A percentile compares a stretch with the other conserved stretches of the same genome.
Evolutionary conservation across 2,888 invertebrate species (phyloP).

Genomic region (Cantharis nigra): DNA sequence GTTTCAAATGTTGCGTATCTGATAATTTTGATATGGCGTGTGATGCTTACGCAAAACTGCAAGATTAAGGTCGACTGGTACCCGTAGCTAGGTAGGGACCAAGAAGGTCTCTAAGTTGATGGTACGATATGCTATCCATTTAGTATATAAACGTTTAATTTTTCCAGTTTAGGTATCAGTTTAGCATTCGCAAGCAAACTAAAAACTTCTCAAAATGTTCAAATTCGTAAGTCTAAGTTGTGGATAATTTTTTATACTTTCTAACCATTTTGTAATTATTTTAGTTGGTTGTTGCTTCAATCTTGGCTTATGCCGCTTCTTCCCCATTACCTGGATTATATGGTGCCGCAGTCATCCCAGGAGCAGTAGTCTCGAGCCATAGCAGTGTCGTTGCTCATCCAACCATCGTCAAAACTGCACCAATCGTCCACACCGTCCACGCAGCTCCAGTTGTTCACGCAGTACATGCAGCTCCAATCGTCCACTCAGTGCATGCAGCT

Average conservation of each 20-base stretch:
- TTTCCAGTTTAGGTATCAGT: constrained; percentile 4
- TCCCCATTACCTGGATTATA: constrained; percentile 32
- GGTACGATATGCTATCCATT: not conserved
- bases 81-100: constrained; percentile 13
- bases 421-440: constrained; percentile 36
- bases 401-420: constrained; percentile 40
- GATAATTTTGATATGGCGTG: not conserved
- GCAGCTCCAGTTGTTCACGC: constrained; percentile 40
- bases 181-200: constrained; percentile 4
- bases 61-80: constrained; percentile 25
- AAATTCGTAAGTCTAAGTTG: constrained; percentile 40
- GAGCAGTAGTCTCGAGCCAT: constrained; percentile 45
- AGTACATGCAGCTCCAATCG: constrained; percentile 45
- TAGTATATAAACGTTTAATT: constrained; percentile 15
- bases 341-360: constrained; percentile 34
- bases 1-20: not conserved
- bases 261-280: constrained; percentile 25
- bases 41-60: not conserved
- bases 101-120: constrained; percentile 2
- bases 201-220: constrained; percentile 39
- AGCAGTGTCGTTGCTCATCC: constrained; percentile 37
- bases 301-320: constrained; percentile 57
- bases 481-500: constrained; percentile 34
- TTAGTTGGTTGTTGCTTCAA: constrained; percentile 59
- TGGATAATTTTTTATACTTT: not conserved